phyloP scores from a whole-genome alignment of 2,113 vertebrate genomes.

The Tor tambroides region DNA sequence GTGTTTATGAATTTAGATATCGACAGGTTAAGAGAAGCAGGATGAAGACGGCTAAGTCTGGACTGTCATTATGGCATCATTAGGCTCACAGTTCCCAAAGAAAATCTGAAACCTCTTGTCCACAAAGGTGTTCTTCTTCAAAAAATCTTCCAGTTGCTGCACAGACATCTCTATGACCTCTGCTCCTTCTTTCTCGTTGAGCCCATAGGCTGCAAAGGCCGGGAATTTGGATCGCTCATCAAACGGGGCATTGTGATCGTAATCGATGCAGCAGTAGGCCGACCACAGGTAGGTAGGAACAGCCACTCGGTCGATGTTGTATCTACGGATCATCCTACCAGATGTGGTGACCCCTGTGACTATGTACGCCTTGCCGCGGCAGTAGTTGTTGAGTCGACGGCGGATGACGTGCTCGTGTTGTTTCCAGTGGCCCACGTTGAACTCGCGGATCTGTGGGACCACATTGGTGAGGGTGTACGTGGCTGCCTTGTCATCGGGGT shows the following conservation, averaged over 20 bases:
- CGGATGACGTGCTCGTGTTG: conserved; percentile 67
- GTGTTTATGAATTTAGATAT: background rate
- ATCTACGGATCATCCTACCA: conserved; percentile 63
- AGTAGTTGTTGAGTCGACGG: conserved; percentile 74
- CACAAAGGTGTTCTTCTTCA: conserved; percentile 61
- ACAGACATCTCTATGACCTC: conserved; percentile 67
- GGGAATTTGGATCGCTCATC: conserved; percentile 70
- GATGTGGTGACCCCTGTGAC: conserved; percentile 71
- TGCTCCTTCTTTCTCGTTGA: conserved; percentile 60
- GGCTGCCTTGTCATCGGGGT: conserved; percentile 66
- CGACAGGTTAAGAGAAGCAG: background rate
- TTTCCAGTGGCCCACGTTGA: conserved; percentile 76
- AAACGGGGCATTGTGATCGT: conserved; percentile 70
- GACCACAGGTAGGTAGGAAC: conserved; percentile 73
- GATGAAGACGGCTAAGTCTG: background rate
- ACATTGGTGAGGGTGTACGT: conserved; percentile 84
- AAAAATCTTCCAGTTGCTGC: conserved; percentile 67
- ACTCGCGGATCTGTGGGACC: conserved; percentile 75
- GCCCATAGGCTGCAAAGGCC: conserved; percentile 63
- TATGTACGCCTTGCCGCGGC: conserved; percentile 64
- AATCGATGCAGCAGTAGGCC: conserved; percentile 70
- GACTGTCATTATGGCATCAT: background rate
- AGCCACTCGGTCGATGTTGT: conserved; percentile 68
- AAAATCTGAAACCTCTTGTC: conserved; percentile 49
- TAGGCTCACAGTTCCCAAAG: conserved; percentile 41